A percentile compares a stretch with the other conserved stretches of the same genome.
These are phyloP conservation scores for Cephus sareptanus DNA, from an alignment of 2,888 invertebrate genomes.

Conservation along the genomic window DNA sequence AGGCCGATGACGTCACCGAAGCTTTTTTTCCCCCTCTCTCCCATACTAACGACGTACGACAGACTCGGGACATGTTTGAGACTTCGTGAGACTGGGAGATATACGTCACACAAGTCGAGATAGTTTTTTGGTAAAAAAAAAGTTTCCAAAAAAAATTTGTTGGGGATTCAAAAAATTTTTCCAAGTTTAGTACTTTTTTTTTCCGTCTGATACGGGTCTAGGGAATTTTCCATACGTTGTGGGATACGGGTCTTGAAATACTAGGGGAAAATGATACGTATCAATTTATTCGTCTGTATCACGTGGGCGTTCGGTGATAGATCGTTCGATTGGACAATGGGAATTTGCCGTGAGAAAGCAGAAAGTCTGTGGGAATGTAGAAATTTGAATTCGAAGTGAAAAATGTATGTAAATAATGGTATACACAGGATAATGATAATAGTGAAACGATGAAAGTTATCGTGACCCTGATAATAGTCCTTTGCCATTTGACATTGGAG, in stretches of 20 bases:
- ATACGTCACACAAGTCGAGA: no score
- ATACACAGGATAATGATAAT: not conserved
- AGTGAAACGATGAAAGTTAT: not conserved
- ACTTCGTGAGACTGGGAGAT: not conserved
- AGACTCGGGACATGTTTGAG: not conserved
- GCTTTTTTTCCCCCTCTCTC: not conserved
- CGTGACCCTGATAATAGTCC: not conserved
- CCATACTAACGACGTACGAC: not conserved
- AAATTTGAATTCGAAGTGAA: conserved; percentile 14
- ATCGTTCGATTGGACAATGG: conserved; percentile 23
- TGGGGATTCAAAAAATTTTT: not conserved
- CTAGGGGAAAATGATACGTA: not conserved
- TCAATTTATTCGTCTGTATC: not conserved
- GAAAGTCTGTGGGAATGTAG: conserved; percentile 36
- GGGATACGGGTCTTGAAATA: not conserved
- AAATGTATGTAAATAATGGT: not conserved
- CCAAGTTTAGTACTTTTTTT: not conserved
- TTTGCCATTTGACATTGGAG: not conserved
- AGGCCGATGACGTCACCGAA: conserved; percentile 28
- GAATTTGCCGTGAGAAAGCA: conserved; percentile 33
- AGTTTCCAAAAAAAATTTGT: not conserved
- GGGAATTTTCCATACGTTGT: not conserved
- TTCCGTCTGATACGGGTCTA: not conserved
- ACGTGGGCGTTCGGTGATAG: not conserved
- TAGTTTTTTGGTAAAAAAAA: not conserved